Evolutionary conservation across 2,888 invertebrate genomes (phyloP).

Genomic region (Pogonocherus hispidulus): DNA sequence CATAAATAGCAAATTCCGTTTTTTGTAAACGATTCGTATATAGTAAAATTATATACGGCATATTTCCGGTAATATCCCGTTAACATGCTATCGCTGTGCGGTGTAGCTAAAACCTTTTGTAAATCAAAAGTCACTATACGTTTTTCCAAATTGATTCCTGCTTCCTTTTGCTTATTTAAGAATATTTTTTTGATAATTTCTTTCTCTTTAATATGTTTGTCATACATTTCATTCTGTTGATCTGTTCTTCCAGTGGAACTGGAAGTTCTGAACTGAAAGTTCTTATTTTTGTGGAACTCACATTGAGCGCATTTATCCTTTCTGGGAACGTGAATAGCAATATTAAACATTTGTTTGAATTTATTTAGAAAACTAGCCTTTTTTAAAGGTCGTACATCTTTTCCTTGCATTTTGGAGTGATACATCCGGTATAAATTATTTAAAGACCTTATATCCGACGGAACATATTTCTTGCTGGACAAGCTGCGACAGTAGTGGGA

Average conservation of each 20-base stretch:
- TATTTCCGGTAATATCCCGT: background rate
- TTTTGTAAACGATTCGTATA: background rate
- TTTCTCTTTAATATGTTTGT: conserved; percentile 20
- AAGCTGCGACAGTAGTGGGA: background rate
- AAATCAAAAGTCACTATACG: too few species aligned
- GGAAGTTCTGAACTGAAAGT: too few species aligned
- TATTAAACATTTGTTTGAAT: conserved; percentile 38
- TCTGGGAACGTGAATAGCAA: conserved; percentile 42
- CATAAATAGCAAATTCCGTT: background rate
- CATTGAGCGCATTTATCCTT: conserved; percentile 44
- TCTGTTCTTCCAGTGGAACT: conserved; percentile 3
- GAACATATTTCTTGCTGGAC: background rate
- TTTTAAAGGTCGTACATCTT: conserved; percentile 1
- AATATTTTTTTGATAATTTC: conserved; percentile 19
- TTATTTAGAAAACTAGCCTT: conserved; percentile 8
- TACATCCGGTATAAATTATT: background rate
- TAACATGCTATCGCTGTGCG: background rate
- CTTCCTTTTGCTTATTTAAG: conserved; percentile 17
- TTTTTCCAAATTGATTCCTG: background rate
- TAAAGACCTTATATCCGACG: background rate
- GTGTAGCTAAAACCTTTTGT: too few species aligned
- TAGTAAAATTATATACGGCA: background rate
- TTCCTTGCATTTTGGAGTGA: background rate
- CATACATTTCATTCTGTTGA: conserved; percentile 7
- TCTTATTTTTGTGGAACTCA: conserved; percentile 32